Percentiles rank a stretch among this genome's conserved stretches.
phyloP scores from a whole-genome alignment of 53 echinoderm and acorn worm genomes.

The Glandiceps talaboti region DNA sequence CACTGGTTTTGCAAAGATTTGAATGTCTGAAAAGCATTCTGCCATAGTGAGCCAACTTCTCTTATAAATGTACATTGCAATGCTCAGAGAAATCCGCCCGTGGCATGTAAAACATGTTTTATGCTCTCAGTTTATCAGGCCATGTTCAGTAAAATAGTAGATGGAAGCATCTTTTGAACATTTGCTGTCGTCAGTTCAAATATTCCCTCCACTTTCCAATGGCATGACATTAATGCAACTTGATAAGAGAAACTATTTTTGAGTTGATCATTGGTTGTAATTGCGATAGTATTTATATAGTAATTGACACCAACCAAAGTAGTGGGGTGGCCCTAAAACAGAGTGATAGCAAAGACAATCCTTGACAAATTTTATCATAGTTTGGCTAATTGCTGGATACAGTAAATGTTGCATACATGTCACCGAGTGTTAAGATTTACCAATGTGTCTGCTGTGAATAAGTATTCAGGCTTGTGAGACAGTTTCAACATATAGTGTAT shows the following conservation, averaged over 20 bases:
- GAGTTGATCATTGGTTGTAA: neutral
- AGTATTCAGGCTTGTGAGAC: too few relatives aligned
- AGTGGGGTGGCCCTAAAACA: neutral
- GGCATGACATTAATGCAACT: neutral
- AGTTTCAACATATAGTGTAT: too few relatives aligned
- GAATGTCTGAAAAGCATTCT: neutral
- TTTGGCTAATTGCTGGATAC: neutral
- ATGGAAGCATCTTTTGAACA: too few relatives aligned
- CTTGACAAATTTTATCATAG: neutral
- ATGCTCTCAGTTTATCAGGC: too few relatives aligned
- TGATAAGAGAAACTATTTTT: neutral
- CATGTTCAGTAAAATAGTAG: too few relatives aligned
- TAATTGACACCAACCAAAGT: neutral
- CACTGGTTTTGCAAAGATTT: neutral
- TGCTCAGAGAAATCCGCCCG: too few relatives aligned
- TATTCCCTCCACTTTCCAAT: neutral
- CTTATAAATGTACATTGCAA: too few relatives aligned
- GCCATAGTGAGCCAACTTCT: neutral
- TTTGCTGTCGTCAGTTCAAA: neutral
- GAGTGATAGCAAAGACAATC: neutral
- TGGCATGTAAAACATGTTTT: too few relatives aligned
- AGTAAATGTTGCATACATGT: too few relatives aligned
- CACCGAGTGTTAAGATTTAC: too few relatives aligned
- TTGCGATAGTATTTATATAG: neutral
- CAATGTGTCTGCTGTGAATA: too few relatives aligned